Conservation (phyloP, 2,113 vertebrate genomes). For the Peromyscus polionotus region DNA sequence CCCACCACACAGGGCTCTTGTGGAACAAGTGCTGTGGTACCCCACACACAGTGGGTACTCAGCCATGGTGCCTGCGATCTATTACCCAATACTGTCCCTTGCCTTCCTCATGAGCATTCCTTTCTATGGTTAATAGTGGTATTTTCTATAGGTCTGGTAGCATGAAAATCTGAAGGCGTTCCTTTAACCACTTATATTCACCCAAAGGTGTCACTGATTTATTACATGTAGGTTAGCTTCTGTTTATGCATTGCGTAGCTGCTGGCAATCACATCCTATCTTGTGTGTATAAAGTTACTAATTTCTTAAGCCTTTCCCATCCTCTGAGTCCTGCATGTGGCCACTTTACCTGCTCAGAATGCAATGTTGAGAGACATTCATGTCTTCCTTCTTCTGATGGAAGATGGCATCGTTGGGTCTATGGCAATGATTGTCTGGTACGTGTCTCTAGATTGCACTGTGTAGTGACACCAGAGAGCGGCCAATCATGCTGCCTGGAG, state of each 20-base stretch:
- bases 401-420: slow-evolving; percentile 53
- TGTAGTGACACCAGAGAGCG: slow-evolving; percentile 49
- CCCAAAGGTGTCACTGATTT: slow-evolving; percentile 15
- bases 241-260: not conserved
- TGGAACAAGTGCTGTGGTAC: accelerated
- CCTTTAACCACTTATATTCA: slow-evolving; percentile 6
- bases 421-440: not conserved
- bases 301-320: slow-evolving; percentile 49
- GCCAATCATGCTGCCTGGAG: slow-evolving; percentile 30
- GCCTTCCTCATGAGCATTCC: accelerated
- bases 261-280: not conserved
- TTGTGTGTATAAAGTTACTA: slow-evolving; percentile 7
- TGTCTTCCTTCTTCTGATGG: slow-evolving; percentile 38
- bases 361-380: not conserved
- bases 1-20: too few relatives aligned
- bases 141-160: not conserved
- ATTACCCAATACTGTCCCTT: too few relatives aligned
- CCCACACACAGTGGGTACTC: too few relatives aligned
- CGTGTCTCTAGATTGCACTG: not conserved
- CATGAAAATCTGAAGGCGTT: not conserved
- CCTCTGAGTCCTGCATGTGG: not conserved
- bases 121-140: not conserved
- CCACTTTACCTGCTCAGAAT: not conserved
- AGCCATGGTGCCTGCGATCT: not conserved
- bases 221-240: not conserved